Conservation (phyloP, 2,888 invertebrate species). For the Archips xylosteana region DNA sequence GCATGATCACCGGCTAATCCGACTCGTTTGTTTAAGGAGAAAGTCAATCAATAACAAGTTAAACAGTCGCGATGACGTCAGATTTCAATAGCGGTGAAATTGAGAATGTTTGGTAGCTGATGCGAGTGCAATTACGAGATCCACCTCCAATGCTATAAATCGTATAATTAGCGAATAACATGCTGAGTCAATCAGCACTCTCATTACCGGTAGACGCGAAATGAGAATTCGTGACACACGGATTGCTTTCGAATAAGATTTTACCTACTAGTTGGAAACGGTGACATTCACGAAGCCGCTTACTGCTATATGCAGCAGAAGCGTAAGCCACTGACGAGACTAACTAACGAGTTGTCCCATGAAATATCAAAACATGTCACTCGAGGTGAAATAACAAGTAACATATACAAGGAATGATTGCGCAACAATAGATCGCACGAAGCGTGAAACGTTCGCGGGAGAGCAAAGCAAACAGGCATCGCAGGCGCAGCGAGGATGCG, state of each 20-base stretch:
- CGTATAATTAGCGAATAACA: conserved; percentile 67
- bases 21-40: conserved; percentile 62
- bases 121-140: conserved; percentile 48
- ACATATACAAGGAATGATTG: conserved; percentile 26
- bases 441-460: conserved; percentile 9
- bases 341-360: conserved; percentile 19
- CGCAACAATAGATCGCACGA: conserved; percentile 23
- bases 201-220: conserved; percentile 67
- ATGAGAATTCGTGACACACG: conserved; percentile 68
- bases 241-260: conserved; percentile 73
- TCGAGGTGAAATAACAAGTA: conserved; percentile 18
- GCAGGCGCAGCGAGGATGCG: conserved; percentile 53
- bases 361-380: conserved; percentile 25
- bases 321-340: conserved; percentile 26
- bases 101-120: conserved; percentile 54
- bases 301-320: conserved; percentile 43
- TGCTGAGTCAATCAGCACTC: conserved; percentile 67
- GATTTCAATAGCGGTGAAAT: conserved; percentile 60
- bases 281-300: conserved; percentile 64
- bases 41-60: conserved; percentile 60
- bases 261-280: conserved; percentile 61
- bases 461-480: conserved; percentile 36
- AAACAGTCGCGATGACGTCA: conserved; percentile 48
- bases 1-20: conserved; percentile 68
- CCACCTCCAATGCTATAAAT: conserved; percentile 59